A percentile compares a stretch with the other conserved stretches of the same genome.
These are phyloP conservation scores for Thelaira solivaga DNA, from an alignment of 2,888 invertebrate genomes.

Conservation along the genomic window DNA sequence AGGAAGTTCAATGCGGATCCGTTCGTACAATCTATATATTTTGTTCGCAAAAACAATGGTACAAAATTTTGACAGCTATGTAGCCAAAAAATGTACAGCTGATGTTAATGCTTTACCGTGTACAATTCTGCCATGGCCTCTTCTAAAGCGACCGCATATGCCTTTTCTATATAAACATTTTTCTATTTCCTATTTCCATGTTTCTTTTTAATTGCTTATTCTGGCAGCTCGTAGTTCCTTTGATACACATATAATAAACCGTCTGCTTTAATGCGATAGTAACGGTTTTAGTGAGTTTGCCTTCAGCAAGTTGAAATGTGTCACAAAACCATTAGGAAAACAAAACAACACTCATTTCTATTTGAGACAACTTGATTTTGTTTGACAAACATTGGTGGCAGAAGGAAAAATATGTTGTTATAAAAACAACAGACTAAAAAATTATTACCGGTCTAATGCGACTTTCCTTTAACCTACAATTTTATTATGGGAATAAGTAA, in stretches of 20 bases:
- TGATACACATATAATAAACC: background rate
- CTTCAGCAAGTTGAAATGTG: constrained; percentile 41
- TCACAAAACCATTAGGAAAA: constrained; percentile 44
- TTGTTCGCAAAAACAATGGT: too few relatives aligned
- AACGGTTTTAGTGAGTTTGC: constrained; percentile 25
- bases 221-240: constrained; percentile 8
- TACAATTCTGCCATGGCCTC: too few relatives aligned
- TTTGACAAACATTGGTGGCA: constrained; percentile 18
- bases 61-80: too few relatives aligned
- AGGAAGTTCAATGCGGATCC: too few relatives aligned
- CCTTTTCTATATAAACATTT: too few relatives aligned
- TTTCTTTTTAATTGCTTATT: background rate
- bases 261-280: background rate
- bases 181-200: background rate
- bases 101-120: too few relatives aligned
- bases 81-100: too few relatives aligned
- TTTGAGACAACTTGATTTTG: constrained; percentile 11
- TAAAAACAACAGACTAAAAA: background rate
- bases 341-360: constrained; percentile 9
- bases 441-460: background rate
- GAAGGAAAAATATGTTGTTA: constrained; percentile 5
- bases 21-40: too few relatives aligned
- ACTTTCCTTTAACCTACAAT: background rate
- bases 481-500: background rate
- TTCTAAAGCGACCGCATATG: too few relatives aligned